Percentiles rank a stretch among this genome's conserved stretches.
These are phyloP conservation scores for Drosophila neonasuta DNA, from an alignment of 2,888 invertebrate species.

Conservation along the genomic window DNA sequence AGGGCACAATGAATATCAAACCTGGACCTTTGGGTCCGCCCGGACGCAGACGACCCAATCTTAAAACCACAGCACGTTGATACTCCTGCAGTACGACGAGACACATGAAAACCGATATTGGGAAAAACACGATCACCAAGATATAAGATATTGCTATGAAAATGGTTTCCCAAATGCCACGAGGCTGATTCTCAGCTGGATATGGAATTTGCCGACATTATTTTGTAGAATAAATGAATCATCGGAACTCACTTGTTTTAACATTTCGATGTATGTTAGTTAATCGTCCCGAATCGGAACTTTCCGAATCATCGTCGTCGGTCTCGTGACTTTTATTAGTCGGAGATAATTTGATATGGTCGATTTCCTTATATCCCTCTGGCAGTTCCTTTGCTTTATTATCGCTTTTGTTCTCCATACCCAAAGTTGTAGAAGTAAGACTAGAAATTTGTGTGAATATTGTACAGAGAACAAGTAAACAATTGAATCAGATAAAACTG, in stretches of 20 bases:
- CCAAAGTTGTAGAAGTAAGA: neutral
- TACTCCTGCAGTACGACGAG: conserved; percentile 84
- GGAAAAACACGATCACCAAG: conserved; percentile 69
- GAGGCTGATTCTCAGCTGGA: conserved; percentile 45
- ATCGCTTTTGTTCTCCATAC: conserved; percentile 1
- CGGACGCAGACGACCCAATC: conserved; percentile 83
- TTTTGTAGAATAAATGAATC: neutral
- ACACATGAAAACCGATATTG: conserved; percentile 71
- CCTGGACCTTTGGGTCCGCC: conserved; percentile 84
- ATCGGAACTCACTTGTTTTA: conserved; percentile 39
- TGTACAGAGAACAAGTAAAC: neutral
- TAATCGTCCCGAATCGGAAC: conserved; percentile 24
- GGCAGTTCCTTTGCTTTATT: neutral
- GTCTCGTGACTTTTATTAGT: neutral
- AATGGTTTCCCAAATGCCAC: conserved; percentile 45
- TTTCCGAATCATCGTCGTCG: conserved; percentile 18
- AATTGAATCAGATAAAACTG: neutral
- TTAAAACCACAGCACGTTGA: conserved; percentile 85
- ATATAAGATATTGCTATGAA: conserved; percentile 63
- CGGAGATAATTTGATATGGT: neutral
- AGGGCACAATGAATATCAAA: conserved; percentile 85
- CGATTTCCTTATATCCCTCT: neutral
- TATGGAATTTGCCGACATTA: neutral
- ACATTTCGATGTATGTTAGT: conserved; percentile 46
- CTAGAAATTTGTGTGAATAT: conserved; percentile 6